Evolutionary conservation across 2,888 invertebrate species (phyloP), one percentile per base, ranked within the genome.

Genomic region (Nemotelus pantherinus): DNA sequence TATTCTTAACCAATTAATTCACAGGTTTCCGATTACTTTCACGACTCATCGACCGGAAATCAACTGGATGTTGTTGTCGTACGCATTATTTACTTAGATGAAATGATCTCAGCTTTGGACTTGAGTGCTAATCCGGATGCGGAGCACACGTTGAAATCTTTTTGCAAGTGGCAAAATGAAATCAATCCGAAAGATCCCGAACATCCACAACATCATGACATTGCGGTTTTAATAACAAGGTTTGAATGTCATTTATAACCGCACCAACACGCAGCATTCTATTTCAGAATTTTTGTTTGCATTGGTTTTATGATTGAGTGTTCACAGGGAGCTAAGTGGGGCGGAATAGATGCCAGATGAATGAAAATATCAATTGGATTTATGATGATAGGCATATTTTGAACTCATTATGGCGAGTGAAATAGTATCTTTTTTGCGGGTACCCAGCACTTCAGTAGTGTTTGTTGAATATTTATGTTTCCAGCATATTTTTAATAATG

Each of bases 121-220:
- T 83, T 90, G 74, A 82, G 82, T 43, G 88, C 89, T 45, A 88
- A 85, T 80, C 83, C 85, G 39, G 84, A 90, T 80, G 90, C 91
- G 0, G 90, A 90, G 75, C 87, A 88, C 76, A 90, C 91, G 0
- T 83, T 93, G 76, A 86, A 86, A 2, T 91, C 90, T 84, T 92
- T 93, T 84, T 91, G 92, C 82, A 88, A 89, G 79, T 93, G 92
- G 92, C 90, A 91, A 81, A 83, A 88, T 60, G 88, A 86, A 67
- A 87, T 90, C 58, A 91, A 91, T 84, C 89, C 89, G 3, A 88
- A 88, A 79, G 89, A 89, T 80, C 86, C 89, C 48, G 83, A 85
- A 39, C 89, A 90, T 83, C 90, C 91, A 0, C 89, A 90, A 81
- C 91, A 91, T 83, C 91, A 91, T 82, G 91, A 91, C 83, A 89